Evolutionary conservation across 2,113 vertebrate species (phyloP), one percentile per base, ranked within the genome.

Genomic region (Macheiramphus alcinus): DNA sequence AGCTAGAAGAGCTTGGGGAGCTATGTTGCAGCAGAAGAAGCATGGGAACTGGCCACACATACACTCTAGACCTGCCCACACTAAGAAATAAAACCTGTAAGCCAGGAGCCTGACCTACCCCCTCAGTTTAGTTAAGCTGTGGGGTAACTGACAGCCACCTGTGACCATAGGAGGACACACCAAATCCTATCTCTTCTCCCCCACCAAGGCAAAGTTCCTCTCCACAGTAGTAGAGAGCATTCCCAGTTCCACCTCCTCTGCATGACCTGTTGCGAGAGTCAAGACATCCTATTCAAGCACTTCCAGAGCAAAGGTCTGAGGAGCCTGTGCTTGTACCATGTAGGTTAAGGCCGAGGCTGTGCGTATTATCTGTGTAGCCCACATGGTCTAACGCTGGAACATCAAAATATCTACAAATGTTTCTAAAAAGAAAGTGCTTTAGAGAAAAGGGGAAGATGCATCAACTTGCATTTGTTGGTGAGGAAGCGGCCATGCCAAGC

Each of bases 41-140:
- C 1, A 0, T 20, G 19, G 58, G 36, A 81, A 62, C 29, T 31
- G 63, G 53, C 16, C 0, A 0, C 43, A 40, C 10, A 25, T 18
- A 55, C 6, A 6, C 27, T 75, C 32, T 8, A 61, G 50, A 71
- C 11, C 13, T 55, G 16, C 16, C 45, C 1, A 0, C 55, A 10
- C 36, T 65, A 66, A 66, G 29, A 74, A 67, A 48, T 22, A 80
- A 88, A 75, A 84, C 21, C 56, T n/a, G 29, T n/a, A 50, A 48
- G 32, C n/a, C 48, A 21, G 5, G 11, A 75, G 21, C 25, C 34
- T 48, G 13, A 52, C 22, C 42, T 26, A 61, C 5, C 12, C 15
- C 8, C 11, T n/a, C 8, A 13, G 19, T 61, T 86, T 55, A 65
- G 45, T 3, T 42, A 23, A 40, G 22, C 74, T 52, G 43, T 21